Evolutionary conservation across 2,888 invertebrate genomes (phyloP).

Genomic region (Archips xylosteana): DNA sequence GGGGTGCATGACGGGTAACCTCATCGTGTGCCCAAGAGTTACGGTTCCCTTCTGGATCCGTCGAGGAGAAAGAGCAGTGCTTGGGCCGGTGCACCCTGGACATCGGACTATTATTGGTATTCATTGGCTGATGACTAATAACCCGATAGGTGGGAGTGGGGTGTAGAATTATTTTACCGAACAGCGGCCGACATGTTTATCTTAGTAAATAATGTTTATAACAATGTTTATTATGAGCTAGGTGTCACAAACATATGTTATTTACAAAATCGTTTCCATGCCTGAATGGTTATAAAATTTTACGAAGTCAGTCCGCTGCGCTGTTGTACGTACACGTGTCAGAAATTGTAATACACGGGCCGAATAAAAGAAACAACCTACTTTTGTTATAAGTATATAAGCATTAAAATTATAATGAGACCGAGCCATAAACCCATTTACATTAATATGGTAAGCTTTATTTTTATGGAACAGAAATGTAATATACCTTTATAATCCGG

Average conservation of each 20-base stretch:
- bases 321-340: constrained; percentile 17
- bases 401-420: constrained; percentile 69
- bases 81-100: too few species aligned
- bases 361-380: constrained; percentile 55
- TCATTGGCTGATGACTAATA: too few species aligned
- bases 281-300: neutral
- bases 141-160: too few species aligned
- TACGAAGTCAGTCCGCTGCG: neutral
- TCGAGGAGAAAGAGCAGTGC: too few species aligned
- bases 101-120: too few species aligned
- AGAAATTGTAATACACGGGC: constrained; percentile 40
- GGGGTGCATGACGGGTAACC: too few species aligned
- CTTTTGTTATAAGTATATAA: constrained; percentile 63
- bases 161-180: too few species aligned
- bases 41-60: too few species aligned
- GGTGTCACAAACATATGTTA: neutral
- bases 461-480: constrained; percentile 70
- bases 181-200: neutral
- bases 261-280: neutral
- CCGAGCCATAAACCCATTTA: constrained; percentile 71
- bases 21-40: too few species aligned
- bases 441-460: constrained; percentile 67
- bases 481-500: constrained; percentile 64
- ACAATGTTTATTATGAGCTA: neutral
- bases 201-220: too few species aligned